Conservation (phyloP, 2,113 vertebrate species). For the Rhegmatorhina hoffmannsi region DNA sequence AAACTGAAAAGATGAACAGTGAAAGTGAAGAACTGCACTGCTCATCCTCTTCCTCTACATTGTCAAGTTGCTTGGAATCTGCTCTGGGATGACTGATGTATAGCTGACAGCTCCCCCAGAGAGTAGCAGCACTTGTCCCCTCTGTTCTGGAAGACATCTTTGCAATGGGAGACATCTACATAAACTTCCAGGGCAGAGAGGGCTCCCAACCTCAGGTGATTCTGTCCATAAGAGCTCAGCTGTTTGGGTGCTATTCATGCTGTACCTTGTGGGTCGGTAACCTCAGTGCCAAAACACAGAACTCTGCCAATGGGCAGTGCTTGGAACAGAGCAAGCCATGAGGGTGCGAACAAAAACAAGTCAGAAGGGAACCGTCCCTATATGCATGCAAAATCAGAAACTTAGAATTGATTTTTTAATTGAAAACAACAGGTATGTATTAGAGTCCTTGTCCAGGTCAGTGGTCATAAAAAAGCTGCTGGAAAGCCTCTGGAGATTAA, state of each 20-base stretch:
- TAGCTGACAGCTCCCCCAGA: background rate
- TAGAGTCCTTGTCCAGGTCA: background rate
- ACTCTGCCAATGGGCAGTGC: too few relatives aligned
- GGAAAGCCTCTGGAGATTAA: background rate
- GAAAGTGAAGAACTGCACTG: fast-evolving
- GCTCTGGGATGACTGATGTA: background rate
- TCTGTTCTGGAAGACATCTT: background rate
- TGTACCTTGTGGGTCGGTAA: background rate
- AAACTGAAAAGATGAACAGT: background rate
- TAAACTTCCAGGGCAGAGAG: background rate
- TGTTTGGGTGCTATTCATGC: background rate
- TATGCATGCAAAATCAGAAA: background rate
- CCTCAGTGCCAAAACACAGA: fast-evolving
- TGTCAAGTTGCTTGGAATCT: background rate
- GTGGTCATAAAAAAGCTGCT: background rate
- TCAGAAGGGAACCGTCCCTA: background rate
- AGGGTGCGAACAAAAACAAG: background rate
- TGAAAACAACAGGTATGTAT: background rate
- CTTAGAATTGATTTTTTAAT: background rate
- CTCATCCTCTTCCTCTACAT: background rate
- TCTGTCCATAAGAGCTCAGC: background rate
- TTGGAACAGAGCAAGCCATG: too few relatives aligned
- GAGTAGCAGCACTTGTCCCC: background rate
- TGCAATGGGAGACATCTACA: background rate
- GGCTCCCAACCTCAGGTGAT: background rate